Conservation (phyloP, 2,113 vertebrate genomes). For the Martes martes region DNA sequence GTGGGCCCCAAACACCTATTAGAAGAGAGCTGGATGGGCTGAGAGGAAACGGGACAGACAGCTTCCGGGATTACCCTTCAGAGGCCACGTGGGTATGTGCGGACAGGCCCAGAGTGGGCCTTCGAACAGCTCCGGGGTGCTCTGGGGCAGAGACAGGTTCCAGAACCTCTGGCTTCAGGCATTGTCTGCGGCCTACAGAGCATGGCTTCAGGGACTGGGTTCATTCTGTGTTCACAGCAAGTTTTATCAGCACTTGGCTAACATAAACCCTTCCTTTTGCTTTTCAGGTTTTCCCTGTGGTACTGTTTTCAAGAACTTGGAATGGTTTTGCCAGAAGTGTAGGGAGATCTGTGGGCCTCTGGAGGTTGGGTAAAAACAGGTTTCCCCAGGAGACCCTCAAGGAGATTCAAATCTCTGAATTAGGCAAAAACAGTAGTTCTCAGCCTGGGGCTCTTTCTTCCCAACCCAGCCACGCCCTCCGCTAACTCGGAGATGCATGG, state of each 20-base stretch:
- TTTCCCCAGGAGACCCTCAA: not conserved
- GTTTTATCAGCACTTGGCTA: not conserved
- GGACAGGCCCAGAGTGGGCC: not conserved
- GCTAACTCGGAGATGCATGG: not conserved
- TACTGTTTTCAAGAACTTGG: not conserved
- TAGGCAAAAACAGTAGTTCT: not conserved
- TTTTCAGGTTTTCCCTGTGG: not conserved
- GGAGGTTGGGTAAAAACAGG: not conserved
- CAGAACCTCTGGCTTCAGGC: not conserved
- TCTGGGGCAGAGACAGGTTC: not conserved
- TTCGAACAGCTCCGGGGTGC: not conserved
- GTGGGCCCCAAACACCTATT: not conserved
- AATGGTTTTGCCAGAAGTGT: not conserved
- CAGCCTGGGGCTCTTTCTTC: not conserved
- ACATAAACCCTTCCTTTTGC: not conserved
- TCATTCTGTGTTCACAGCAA: not conserved
- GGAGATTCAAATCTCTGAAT: not conserved
- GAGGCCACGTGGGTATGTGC: not conserved
- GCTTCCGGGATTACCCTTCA: not conserved
- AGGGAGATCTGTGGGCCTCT: not conserved
- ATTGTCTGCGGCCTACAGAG: accelerated
- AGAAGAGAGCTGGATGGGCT: not conserved
- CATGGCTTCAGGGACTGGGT: not conserved
- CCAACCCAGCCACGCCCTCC: too few species aligned
- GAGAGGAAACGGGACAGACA: not conserved